These are phyloP conservation scores for Aphelenchoides besseyi DNA, from an alignment of 1,140 invertebrate species.

Conservation along the genomic window DNA sequence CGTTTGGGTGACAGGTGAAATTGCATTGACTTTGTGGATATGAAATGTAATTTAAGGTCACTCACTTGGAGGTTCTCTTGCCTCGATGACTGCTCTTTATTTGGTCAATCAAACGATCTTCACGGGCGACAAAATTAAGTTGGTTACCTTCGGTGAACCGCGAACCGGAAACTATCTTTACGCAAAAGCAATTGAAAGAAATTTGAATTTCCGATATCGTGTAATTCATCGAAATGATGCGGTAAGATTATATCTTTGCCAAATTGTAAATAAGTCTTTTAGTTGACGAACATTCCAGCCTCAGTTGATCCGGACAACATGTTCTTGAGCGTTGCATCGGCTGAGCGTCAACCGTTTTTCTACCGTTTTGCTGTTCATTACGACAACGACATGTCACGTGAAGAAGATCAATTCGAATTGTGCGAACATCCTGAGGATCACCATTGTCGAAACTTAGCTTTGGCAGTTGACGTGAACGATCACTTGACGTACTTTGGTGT, in stretches of 20 bases:
- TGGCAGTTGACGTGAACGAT: conserved; percentile 58
- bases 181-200: conserved; percentile 57
- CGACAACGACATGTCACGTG: conserved; percentile 48
- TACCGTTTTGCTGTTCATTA: conserved; percentile 60
- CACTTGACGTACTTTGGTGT: conserved; percentile 54
- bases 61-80: conserved; percentile 54
- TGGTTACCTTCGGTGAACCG: conserved; percentile 61
- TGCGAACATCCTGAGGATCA: conserved; percentile 61
- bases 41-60: too few species aligned
- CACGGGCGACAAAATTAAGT: conserved; percentile 46
- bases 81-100: conserved; percentile 61
- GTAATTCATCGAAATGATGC: conserved; percentile 59
- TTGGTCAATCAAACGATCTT: conserved; percentile 58
- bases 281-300: conserved; percentile 59
- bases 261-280: conserved; percentile 12
- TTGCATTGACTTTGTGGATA: too few species aligned
- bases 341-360: conserved; percentile 57
- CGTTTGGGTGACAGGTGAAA: conserved; percentile 59
- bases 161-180: conserved; percentile 59
- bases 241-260: conserved; percentile 39
- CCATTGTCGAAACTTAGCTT: conserved; percentile 54
- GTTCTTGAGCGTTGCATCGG: conserved; percentile 50
- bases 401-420: conserved; percentile 51
- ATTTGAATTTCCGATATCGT: conserved; percentile 55
- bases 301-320: conserved; percentile 59